Conservation (phyloP, 1,140 invertebrate genomes). For the Camponotus vicinus region DNA sequence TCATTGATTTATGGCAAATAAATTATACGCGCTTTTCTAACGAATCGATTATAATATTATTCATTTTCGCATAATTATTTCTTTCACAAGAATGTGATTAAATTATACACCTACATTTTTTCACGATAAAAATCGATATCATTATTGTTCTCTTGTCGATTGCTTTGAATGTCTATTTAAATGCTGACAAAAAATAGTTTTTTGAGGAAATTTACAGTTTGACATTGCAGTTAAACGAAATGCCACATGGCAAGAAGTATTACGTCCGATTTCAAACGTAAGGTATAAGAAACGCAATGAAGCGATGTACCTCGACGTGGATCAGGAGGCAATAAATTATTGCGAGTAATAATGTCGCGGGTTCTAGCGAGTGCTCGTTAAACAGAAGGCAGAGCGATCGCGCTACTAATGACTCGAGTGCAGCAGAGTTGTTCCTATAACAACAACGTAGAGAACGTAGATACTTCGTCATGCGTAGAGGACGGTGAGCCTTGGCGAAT, state of each 20-base stretch:
- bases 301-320: slow-evolving; percentile 4
- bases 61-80: no score
- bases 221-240: slow-evolving; percentile 9
- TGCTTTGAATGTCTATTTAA: background rate
- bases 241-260: background rate
- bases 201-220: background rate
- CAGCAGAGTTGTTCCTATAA: slow-evolving; percentile 64
- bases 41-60: background rate
- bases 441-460: slow-evolving; percentile 56
- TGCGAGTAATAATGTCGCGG: slow-evolving; percentile 66
- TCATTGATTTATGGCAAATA: background rate
- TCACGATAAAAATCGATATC: background rate
- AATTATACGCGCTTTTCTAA: background rate
- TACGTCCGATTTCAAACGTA: slow-evolving; percentile 12
- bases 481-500: slow-evolving; percentile 58
- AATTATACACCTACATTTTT: background rate
- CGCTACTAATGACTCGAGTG: slow-evolving; percentile 65
- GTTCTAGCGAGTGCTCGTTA: slow-evolving; percentile 65
- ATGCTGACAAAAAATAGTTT: background rate
- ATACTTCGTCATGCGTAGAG: slow-evolving; percentile 68
- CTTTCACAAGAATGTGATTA: background rate
- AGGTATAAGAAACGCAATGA: slow-evolving; percentile 18
- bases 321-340: slow-evolving; percentile 68
- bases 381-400: slow-evolving; percentile 66
- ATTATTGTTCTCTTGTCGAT: background rate